Base-by-base conservation (phyloP, 2,113 vertebrate genomes). In the Montifringilla adamsi region DNA sequence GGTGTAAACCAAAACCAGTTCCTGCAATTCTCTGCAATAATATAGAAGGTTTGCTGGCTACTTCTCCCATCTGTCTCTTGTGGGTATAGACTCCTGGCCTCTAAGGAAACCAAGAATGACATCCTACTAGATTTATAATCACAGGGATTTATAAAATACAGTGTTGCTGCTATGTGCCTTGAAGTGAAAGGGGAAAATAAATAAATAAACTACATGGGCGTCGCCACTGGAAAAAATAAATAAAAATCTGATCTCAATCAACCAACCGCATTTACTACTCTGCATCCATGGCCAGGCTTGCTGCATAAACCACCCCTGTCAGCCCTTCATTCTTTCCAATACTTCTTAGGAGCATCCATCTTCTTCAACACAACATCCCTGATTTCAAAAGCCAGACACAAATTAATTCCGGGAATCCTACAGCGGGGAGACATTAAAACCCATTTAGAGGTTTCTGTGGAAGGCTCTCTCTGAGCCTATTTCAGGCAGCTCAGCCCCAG, bases 361-460 rank as follows among this genome's bases (percentile, higher is more conserved):
- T 96, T 96, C 95, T 70, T 97, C 94, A 93, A 89, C 83, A 85
- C 70, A 90, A 83, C 6, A 4, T 91, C 87, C 95, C 91, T 8
- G 62, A 76, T 95, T 91, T 94, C 84, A 94, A 93, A 96, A 94
- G 87, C 92, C 92, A 96, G 94, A 95, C 73, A 21, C 64, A 94
- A 93, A 97, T 96, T 96, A 96, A 97, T 97, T 97, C 96, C 64
- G 76, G 95, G 96, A 97, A 97, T 95, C 91, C 89, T 94, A 79
- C 0, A 11, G 89, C 19, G 30, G 91, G 74, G 60, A 96, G 94
- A 90, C 94, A 93, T 96, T 91, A 95, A 95, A 95, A 67, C 62
- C 95, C 95, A 95, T 92, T 93, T 93, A 91, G 91, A 97, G 96
- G 95, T 95, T 96, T 97, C 86, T 95, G 94, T 94, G 95, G 97